These are phyloP conservation scores for Halocynthia roretzi DNA, from an alignment of 23 tunicate species.

Conservation along the genomic window DNA sequence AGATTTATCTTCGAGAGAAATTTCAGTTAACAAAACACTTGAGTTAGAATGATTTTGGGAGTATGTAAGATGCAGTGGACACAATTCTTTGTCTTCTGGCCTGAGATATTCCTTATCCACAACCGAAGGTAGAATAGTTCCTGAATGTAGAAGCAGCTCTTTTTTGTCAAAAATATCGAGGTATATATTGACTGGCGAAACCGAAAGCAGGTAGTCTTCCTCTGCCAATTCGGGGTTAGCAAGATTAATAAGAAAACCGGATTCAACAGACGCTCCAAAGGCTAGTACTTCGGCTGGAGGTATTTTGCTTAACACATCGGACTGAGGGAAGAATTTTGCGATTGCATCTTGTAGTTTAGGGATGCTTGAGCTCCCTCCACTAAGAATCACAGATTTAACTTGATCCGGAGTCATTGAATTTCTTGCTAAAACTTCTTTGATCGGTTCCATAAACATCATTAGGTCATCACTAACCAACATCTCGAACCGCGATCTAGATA, in stretches of 20 bases:
- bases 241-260: constrained; percentile 11
- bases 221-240: constrained; percentile 13
- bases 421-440: constrained; percentile 3
- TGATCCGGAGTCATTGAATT: not conserved
- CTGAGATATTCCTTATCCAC: constrained; percentile 2
- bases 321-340: constrained; percentile 8
- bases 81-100: not conserved
- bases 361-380: constrained; percentile 20
- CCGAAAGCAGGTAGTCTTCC: constrained; percentile 8
- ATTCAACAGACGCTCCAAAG: constrained; percentile 12
- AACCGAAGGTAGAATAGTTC: constrained; percentile 8
- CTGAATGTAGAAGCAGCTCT: constrained; percentile 7
- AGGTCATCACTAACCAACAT: constrained; percentile 20
- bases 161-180: not conserved
- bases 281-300: constrained; percentile 26
- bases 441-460: not conserved
- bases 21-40: not conserved
- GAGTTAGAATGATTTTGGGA: not conserved
- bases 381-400: constrained; percentile 5
- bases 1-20: not conserved
- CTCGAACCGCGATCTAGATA: constrained; percentile 19
- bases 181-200: constrained; percentile 20
- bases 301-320: constrained; percentile 8
- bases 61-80: not conserved
- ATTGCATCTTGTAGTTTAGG: constrained; percentile 12